These are phyloP conservation scores for Pandemis cinnamomeana DNA, from an alignment of 2,888 invertebrate species.

Conservation along the genomic window DNA sequence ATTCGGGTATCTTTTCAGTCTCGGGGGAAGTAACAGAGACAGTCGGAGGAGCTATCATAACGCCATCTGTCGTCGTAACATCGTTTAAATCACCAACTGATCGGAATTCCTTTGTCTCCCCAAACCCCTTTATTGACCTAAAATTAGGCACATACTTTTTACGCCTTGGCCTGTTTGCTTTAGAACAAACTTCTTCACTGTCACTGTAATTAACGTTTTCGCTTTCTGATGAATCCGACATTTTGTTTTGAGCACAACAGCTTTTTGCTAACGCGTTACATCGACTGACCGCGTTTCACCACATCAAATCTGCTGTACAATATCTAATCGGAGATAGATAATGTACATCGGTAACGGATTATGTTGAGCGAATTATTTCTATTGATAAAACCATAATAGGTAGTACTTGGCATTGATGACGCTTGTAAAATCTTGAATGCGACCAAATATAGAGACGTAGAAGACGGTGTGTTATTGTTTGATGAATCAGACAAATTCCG, in stretches of 20 bases:
- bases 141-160: constrained; percentile 12
- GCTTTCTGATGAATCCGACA: constrained; percentile 33
- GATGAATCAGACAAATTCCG: not conserved
- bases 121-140: constrained; percentile 12
- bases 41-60: constrained; percentile 31
- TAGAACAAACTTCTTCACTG: constrained; percentile 19
- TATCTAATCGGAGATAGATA: constrained; percentile 34
- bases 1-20: constrained; percentile 22
- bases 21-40: constrained; percentile 18
- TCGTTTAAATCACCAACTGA: not conserved
- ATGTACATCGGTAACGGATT: constrained; percentile 7
- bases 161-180: not conserved
- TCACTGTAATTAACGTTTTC: constrained; percentile 25
- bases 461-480: not conserved
- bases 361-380: not conserved
- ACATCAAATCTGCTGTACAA: constrained; percentile 1
- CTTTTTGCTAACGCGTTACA: constrained; percentile 8
- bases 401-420: constrained; percentile 3
- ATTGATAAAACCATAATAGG: not conserved
- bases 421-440: not conserved
- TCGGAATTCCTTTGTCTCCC: constrained; percentile 17
- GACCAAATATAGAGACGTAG: not conserved
- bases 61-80: constrained; percentile 23
- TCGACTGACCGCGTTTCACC: constrained; percentile 15
- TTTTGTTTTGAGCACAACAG: constrained; percentile 4